phyloP scores from a whole-genome alignment of 2,113 vertebrate genomes.

The Psammodynastes pulverulentus region DNA sequence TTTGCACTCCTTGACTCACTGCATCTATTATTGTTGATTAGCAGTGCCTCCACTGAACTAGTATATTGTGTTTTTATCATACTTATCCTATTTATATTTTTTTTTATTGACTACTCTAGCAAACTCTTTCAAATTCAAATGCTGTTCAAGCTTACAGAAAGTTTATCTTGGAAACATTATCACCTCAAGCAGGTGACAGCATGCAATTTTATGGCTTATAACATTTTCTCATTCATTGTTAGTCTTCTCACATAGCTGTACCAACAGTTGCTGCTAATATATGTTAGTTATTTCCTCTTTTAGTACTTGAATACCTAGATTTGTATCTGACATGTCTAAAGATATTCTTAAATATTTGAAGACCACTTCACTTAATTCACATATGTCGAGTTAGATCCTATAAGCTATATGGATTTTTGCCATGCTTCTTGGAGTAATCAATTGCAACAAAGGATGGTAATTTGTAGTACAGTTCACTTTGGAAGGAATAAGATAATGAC shows the following conservation, averaged over 20 bases:
- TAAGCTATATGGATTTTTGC: background rate
- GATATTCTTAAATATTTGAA: background rate
- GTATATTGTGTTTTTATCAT: conserved; percentile 37
- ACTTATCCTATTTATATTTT: conserved; percentile 19
- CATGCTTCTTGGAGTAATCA: background rate
- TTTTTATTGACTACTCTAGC: conserved; percentile 29
- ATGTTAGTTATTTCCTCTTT: conserved; percentile 51
- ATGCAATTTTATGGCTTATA: conserved; percentile 39
- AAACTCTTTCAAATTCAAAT: conserved; percentile 39
- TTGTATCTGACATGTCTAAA: background rate
- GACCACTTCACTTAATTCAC: background rate
- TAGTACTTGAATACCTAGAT: conserved; percentile 27
- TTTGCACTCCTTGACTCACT: conserved; percentile 29
- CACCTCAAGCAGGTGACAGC: conserved; percentile 32
- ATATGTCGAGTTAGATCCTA: background rate
- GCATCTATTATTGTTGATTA: conserved; percentile 32
- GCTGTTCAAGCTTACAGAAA: conserved; percentile 14
- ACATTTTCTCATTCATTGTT: conserved; percentile 26
- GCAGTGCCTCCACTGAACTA: conserved; percentile 8
- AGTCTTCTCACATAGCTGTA: conserved; percentile 30
- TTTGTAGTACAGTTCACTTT: background rate
- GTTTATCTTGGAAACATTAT: conserved; percentile 45
- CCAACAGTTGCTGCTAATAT: conserved; percentile 40
- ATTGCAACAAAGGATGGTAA: background rate
- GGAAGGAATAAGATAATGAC: background rate